Percentiles rank a stretch among this genome's conserved stretches.
These are phyloP conservation scores for Siphamia tubifer DNA, from an alignment of 2,113 vertebrate species.

Conservation along the genomic window DNA sequence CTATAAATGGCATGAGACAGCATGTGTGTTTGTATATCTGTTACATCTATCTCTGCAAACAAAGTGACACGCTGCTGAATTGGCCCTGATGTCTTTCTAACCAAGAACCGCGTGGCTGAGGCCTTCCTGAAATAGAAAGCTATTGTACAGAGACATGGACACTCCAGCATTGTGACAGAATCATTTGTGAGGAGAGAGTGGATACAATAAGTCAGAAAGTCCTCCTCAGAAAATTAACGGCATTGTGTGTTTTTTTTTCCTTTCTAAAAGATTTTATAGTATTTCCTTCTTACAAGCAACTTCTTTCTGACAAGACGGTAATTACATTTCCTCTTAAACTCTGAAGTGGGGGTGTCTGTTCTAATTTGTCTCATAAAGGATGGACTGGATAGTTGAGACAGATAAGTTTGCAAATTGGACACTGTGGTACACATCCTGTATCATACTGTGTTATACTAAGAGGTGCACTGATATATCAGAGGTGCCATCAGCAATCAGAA, in stretches of 20 bases:
- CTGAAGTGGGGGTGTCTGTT: not conserved
- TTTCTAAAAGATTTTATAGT: no score
- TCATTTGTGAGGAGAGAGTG: not conserved
- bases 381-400: no score
- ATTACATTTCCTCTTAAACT: not conserved
- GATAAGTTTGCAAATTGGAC: no score
- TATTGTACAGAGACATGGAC: not conserved
- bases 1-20: not conserved
- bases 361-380: not conserved
- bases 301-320: not conserved
- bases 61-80: conserved; percentile 9
- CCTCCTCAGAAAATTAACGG: no score
- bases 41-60: conserved; percentile 17
- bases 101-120: conserved; percentile 10
- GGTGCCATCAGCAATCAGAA: no score
- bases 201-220: not conserved
- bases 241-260: no score
- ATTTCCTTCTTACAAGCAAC: not conserved
- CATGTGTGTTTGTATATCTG: conserved; percentile 1
- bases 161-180: not conserved
- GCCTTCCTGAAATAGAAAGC: conserved; percentile 39
- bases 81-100: conserved; percentile 2
- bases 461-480: no score
- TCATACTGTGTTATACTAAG: no score
- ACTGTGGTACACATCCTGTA: no score